Conservation (phyloP, 2,113 vertebrate species). For the Psittacus erithacus region DNA sequence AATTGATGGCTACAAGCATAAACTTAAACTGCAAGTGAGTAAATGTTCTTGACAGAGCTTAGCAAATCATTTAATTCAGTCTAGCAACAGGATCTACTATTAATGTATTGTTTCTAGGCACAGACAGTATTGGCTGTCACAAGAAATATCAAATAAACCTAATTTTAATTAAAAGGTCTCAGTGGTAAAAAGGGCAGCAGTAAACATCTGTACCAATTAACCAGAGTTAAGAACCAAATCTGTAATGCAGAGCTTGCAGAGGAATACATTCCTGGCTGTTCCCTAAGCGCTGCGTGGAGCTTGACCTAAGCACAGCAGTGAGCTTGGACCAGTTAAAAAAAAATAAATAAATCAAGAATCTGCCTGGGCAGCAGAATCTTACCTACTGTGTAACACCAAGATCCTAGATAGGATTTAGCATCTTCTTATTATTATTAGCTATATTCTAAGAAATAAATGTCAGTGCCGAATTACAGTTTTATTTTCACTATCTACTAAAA, state of each 20-base stretch:
- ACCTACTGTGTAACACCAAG: neutral
- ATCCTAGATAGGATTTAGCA: neutral
- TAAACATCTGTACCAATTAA: neutral
- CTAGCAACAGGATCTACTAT: neutral
- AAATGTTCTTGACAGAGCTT: neutral
- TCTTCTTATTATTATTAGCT: neutral
- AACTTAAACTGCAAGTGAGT: neutral
- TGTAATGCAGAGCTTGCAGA: neutral
- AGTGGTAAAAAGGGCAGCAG: neutral
- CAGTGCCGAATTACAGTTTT: neutral
- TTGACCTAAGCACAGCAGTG: neutral
- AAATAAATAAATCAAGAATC: neutral
- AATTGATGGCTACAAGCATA: neutral
- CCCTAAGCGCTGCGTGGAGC: neutral
- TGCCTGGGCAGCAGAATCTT: neutral
- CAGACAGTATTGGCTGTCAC: neutral
- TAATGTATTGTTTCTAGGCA: neutral
- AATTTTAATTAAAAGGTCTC: neutral
- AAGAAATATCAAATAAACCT: neutral
- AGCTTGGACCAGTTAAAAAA: neutral
- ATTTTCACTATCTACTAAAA: neutral
- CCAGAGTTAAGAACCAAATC: neutral
- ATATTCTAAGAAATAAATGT: neutral
- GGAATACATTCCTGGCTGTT: neutral
- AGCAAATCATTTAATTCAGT: neutral